phyloP scores from a whole-genome alignment of 30 jellyfish, hydroid and myxozoan species.

The Pelagia noctiluca region DNA sequence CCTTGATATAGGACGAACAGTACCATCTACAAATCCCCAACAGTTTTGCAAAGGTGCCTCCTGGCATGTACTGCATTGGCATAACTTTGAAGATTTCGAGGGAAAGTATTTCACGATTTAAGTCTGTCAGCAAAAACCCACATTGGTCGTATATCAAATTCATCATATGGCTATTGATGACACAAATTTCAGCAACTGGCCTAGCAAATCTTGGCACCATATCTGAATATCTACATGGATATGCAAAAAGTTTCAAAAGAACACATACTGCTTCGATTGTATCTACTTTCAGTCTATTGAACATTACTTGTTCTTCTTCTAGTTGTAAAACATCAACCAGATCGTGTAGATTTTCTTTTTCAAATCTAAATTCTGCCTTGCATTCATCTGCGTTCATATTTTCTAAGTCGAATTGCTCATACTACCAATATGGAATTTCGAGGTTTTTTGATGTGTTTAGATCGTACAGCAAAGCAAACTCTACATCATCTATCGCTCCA shows the following conservation, averaged over 20 bases:
- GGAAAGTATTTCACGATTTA: constrained; percentile 58
- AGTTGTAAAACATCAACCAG: neutral
- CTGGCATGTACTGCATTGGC: constrained; percentile 53
- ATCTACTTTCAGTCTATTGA: constrained; percentile 11
- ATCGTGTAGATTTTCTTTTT: neutral
- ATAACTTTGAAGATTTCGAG: constrained; percentile 26
- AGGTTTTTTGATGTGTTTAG: no score
- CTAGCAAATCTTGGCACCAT: constrained; percentile 57
- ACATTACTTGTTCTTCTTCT: neutral
- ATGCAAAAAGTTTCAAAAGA: constrained; percentile 52
- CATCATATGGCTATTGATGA: constrained; percentile 15
- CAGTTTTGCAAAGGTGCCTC: constrained; percentile 65
- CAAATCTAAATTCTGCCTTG: neutral
- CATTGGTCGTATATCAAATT: constrained; percentile 27
- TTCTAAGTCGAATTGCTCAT: neutral
- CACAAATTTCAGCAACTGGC: constrained; percentile 53
- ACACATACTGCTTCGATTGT: constrained; percentile 54
- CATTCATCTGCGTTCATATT: neutral
- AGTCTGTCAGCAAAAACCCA: constrained; percentile 25
- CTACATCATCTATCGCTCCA: no score
- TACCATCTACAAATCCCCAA: constrained; percentile 45
- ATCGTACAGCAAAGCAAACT: no score
- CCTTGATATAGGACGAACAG: constrained; percentile 46
- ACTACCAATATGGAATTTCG: no score
- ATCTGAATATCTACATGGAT: constrained; percentile 63